These are phyloP conservation scores for Cerastis leucographa DNA, from an alignment of 2,888 invertebrate genomes.

Conservation along the genomic window DNA sequence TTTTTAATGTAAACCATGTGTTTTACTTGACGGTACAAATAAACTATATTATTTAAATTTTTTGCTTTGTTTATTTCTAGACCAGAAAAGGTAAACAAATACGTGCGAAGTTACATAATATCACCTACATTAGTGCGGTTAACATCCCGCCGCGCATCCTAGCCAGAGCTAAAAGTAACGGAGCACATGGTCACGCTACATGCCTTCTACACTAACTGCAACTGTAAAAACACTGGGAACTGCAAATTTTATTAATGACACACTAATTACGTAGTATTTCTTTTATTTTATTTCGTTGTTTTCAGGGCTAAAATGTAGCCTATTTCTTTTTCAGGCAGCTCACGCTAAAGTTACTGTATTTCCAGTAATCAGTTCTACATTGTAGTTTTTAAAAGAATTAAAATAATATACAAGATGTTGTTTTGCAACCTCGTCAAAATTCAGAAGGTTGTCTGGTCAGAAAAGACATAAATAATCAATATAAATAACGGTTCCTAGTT, in stretches of 20 bases:
- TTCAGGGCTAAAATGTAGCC: not conserved
- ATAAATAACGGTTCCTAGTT: too few relatives aligned
- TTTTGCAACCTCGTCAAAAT: too few relatives aligned
- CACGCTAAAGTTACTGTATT: not conserved
- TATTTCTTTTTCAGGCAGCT: not conserved
- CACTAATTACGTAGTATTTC: not conserved
- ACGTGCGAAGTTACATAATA: not conserved
- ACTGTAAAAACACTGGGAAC: slow-evolving; percentile 47
- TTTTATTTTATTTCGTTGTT: not conserved
- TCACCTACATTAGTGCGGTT: slow-evolving; percentile 3
- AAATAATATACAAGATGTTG: too few relatives aligned
- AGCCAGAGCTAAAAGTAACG: slow-evolving; percentile 47
- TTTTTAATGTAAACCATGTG: too few relatives aligned
- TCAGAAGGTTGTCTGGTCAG: too few relatives aligned
- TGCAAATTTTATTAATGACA: slow-evolving; percentile 34
- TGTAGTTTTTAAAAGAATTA: too few relatives aligned
- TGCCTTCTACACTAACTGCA: slow-evolving; percentile 37
- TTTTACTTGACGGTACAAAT: too few relatives aligned
- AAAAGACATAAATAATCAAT: too few relatives aligned
- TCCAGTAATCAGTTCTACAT: not conserved
- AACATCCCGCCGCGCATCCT: slow-evolving; percentile 32
- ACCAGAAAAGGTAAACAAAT: slow-evolving; percentile 5
- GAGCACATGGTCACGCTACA: slow-evolving; percentile 55
- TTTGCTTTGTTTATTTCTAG: not conserved
- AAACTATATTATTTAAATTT: too few relatives aligned